phyloP scores from a whole-genome alignment of 2,113 vertebrate species.

The Neogobius melanostomus region DNA sequence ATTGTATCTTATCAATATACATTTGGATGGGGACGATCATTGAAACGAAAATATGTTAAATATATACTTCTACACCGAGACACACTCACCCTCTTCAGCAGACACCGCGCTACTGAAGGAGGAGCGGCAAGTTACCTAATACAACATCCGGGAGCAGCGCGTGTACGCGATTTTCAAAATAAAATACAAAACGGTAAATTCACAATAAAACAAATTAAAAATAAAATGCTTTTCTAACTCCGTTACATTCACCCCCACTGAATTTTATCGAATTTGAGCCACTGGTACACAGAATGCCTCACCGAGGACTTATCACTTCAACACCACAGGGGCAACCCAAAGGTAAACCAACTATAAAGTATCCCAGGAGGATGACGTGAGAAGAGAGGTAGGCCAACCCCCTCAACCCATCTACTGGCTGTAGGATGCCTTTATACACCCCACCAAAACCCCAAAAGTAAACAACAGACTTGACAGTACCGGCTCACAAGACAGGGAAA shows the following conservation, averaged over 20 bases:
- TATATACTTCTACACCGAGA: too few species aligned
- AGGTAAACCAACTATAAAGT: background rate
- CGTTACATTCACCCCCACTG: conserved; percentile 6
- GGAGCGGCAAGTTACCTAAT: too few species aligned
- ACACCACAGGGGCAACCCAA: background rate
- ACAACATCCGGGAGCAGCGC: too few species aligned
- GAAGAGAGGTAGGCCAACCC: background rate
- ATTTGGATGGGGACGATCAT: too few species aligned
- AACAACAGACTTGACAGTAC: too few species aligned
- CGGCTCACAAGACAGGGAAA: too few species aligned
- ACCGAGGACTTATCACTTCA: background rate
- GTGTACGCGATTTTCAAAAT: too few species aligned
- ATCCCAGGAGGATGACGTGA: background rate
- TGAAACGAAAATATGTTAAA: too few species aligned
- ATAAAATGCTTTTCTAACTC: background rate
- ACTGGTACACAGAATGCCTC: background rate
- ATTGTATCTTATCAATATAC: too few species aligned
- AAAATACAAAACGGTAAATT: too few species aligned
- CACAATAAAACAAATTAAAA: background rate
- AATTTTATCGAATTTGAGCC: background rate
- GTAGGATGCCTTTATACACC: background rate
- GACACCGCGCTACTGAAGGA: too few species aligned
- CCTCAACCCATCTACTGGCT: background rate
- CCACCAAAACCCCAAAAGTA: background rate
- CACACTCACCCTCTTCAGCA: too few species aligned